Evolutionary conservation across 2,888 invertebrate genomes (phyloP).

Genomic region (Polymixis flavicincta): DNA sequence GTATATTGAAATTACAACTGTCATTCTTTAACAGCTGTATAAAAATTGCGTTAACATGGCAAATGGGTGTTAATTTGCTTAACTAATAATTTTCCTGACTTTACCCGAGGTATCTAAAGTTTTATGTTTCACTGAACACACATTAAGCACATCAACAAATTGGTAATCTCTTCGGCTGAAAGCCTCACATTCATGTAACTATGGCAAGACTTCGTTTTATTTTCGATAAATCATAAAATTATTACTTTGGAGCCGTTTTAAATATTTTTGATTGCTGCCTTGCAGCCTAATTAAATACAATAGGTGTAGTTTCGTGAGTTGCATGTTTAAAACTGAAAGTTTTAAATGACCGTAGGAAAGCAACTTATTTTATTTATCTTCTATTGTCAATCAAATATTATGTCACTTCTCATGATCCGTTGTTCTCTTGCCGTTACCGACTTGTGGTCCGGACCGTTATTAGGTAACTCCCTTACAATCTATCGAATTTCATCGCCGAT

Average conservation of each 20-base stretch:
- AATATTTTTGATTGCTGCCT: too few relatives aligned
- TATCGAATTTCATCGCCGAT: background rate
- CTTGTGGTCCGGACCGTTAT: background rate
- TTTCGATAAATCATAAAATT: conserved; percentile 13
- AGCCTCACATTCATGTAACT: background rate
- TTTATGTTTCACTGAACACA: background rate
- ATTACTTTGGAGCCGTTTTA: conserved; percentile 3
- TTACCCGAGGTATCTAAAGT: background rate
- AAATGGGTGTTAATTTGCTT: background rate
- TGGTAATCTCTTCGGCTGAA: conserved; percentile 17
- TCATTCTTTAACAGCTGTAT: background rate
- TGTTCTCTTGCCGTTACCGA: background rate
- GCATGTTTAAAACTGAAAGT: background rate
- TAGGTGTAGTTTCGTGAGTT: background rate
- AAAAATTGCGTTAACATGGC: too few relatives aligned
- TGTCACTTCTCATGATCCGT: background rate
- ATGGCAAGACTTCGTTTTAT: conserved; percentile 7
- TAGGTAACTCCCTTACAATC: background rate
- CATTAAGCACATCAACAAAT: background rate
- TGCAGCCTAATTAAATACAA: background rate
- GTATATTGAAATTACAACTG: background rate
- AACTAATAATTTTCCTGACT: too few relatives aligned
- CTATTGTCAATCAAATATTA: background rate
- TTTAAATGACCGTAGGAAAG: background rate
- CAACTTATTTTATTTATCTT: background rate